Base-by-base conservation (phyloP, 2,888 invertebrate species). In the Cheilosia pagana region DNA sequence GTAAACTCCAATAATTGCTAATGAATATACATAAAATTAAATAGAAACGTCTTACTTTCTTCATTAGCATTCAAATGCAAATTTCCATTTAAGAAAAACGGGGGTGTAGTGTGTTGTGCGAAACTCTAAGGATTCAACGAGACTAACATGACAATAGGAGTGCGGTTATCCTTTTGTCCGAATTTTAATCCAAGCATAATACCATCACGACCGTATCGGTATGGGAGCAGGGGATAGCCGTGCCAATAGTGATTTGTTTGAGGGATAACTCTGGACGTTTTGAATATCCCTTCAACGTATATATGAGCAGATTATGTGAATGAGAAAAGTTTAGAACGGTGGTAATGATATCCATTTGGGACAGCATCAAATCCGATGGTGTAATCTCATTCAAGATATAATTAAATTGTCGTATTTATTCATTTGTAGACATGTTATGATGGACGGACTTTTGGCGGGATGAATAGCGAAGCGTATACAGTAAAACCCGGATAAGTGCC, bases 41-140 rank as follows among this genome's bases (percentile, higher is more conserved):
- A 57, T 28, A 75, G 59, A 59, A 59, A 70, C 62, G 71, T 43
- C 68, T 55, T 35, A 57, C 12, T 68, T 57, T 59, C 78, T 63
- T 78, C 39, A 77, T 82, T 78, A 68, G 67, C 72, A 82, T 82
- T 74, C 74, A 68, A 45, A 83, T 78, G 78, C 62, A 74, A 83
- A 82, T 82, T 77, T 71, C 67, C 48, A 41, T 71, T 77, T 53
- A 60, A 81, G 55, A 43, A 65, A 55, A 31, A 35, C 35, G 35
- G 6, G 23, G 12, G 6, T 16, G 12, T 4, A n/a, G 12, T 77
- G 31, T 52, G 71, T 45, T 71, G 57, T 50, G 63, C n/a, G 23
- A 67, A 65, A 63, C 39, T 76, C 71, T 71, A 14, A 52, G 65
- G 52, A 57, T 55, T 55, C 52, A 14, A 31, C 28, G 31, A 8